Conservation (phyloP, 2,113 vertebrate genomes). For the Benitochromis conjunctus region DNA sequence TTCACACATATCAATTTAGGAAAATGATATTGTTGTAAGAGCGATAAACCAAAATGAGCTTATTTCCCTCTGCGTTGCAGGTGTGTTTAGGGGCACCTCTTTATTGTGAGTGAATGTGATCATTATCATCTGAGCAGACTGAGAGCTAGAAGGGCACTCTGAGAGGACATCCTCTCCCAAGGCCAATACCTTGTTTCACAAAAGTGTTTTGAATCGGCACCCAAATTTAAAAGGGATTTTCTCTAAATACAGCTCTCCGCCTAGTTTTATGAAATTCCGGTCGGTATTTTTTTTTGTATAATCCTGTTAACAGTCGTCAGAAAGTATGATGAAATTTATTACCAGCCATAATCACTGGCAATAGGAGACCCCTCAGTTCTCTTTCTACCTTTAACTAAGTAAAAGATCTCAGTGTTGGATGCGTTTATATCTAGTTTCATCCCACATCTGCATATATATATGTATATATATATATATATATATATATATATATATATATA, state of each 20-base stretch:
- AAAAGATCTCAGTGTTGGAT: background rate
- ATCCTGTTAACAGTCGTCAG: background rate
- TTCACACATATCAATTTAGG: background rate
- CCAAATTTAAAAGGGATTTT: background rate
- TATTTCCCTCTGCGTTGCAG: background rate
- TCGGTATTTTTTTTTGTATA: background rate
- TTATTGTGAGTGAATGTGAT: background rate
- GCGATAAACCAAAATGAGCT: background rate
- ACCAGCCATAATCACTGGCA: background rate
- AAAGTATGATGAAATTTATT: background rate
- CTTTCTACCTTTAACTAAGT: background rate
- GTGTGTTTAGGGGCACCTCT: background rate
- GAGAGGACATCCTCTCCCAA: background rate
- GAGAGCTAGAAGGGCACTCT: background rate
- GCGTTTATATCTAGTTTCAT: background rate
- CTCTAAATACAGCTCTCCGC: background rate
- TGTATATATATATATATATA: too few relatives aligned
- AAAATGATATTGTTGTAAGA: background rate
- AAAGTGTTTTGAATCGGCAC: background rate
- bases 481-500: too few relatives aligned
- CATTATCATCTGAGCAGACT: background rate
- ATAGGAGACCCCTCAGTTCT: background rate
- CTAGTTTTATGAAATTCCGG: background rate
- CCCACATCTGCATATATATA: background rate
- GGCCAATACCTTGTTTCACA: background rate